A percentile compares a stretch with the other conserved stretches of the same genome.
These are phyloP conservation scores for Lota lota DNA, from an alignment of 2,113 vertebrate genomes.

Conservation along the genomic window DNA sequence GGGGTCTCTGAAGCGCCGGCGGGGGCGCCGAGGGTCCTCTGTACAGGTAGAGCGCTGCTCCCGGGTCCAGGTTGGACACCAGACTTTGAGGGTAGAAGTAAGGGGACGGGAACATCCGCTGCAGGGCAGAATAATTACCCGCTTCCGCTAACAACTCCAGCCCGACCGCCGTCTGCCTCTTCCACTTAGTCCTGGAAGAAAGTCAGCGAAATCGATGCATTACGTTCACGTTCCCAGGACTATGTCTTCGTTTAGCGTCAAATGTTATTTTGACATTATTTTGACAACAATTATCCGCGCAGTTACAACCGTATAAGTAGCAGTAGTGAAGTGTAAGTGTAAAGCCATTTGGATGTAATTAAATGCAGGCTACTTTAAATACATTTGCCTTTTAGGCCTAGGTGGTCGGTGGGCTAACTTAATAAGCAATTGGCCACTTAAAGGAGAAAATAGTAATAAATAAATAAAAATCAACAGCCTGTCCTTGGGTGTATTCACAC, in stretches of 20 bases:
- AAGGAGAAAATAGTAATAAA: slow-evolving; percentile 9
- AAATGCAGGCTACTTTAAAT: too few relatives aligned
- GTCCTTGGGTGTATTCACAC: slow-evolving; percentile 49
- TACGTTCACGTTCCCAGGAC: too few relatives aligned
- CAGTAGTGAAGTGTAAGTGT: too few relatives aligned
- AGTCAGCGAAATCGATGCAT: too few relatives aligned
- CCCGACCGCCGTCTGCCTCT: slow-evolving; percentile 94
- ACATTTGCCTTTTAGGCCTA: too few relatives aligned
- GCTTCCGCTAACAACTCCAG: slow-evolving; percentile 94
- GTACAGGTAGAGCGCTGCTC: slow-evolving; percentile 93
- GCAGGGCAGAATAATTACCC: slow-evolving; percentile 93
- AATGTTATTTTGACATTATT: too few relatives aligned
- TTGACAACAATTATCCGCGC: too few relatives aligned
- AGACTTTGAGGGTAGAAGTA: slow-evolving; percentile 97
- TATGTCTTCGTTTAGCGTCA: too few relatives aligned
- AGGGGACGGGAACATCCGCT: slow-evolving; percentile 96
- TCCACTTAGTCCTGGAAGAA: slow-evolving; percentile 90
- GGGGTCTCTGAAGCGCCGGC: slow-evolving; percentile 87
- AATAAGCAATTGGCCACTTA: background rate
- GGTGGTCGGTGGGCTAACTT: background rate
- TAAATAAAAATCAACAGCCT: slow-evolving; percentile 28
- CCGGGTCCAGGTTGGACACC: slow-evolving; percentile 93
- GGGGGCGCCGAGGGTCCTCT: slow-evolving; percentile 90
- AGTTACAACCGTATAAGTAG: too few relatives aligned
- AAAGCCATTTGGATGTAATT: too few relatives aligned